These are phyloP conservation scores for Carassius gibelio DNA, from an alignment of 2,113 vertebrate genomes.

Conservation along the genomic window DNA sequence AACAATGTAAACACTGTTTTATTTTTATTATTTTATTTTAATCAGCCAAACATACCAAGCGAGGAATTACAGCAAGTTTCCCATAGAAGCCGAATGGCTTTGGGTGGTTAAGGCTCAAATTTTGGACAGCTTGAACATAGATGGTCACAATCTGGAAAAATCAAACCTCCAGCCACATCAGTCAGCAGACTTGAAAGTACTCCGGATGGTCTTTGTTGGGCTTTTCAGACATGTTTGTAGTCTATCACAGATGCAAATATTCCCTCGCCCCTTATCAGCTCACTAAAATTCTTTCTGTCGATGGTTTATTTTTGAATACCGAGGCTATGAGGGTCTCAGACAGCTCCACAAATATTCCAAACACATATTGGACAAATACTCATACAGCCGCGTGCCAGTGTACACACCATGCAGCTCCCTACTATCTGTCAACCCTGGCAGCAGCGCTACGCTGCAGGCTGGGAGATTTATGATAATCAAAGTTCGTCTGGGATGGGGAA, in stretches of 20 bases:
- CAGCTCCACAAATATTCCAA: conserved; percentile 58
- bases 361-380: conserved; percentile 57
- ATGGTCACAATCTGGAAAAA: conserved; percentile 1
- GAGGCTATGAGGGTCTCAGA: conserved; percentile 50
- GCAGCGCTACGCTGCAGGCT: conserved; percentile 14
- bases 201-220: neutral
- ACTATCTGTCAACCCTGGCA: conserved; percentile 27
- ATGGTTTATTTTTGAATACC: conserved; percentile 60
- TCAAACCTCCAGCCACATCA: neutral
- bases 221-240: conserved; percentile 11
- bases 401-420: conserved; percentile 45
- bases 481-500: conserved; percentile 1
- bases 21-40: neutral
- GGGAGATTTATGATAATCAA: conserved; percentile 42
- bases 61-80: neutral
- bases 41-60: neutral
- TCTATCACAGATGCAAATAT: conserved; percentile 7
- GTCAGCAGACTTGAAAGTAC: neutral
- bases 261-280: neutral
- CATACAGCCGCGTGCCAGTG: conserved; percentile 44
- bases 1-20: neutral
- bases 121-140: neutral
- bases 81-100: neutral
- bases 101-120: neutral
- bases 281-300: neutral